Evolutionary conservation across 2,113 vertebrate genomes (phyloP).

Genomic region (Cynoglossus semilaevis): DNA sequence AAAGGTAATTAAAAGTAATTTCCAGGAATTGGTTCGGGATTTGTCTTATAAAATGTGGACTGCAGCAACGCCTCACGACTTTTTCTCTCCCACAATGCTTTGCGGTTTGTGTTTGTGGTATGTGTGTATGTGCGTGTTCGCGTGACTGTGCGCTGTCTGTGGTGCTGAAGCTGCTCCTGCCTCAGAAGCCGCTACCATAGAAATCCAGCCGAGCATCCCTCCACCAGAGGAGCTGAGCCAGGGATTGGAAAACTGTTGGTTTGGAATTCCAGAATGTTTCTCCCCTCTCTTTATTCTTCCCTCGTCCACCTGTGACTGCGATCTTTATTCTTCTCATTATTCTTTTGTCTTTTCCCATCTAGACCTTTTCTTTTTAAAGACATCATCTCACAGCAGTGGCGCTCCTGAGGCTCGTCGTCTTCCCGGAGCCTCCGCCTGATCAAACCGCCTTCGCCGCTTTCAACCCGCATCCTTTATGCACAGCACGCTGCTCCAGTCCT

Average conservation of each 20-base stretch:
- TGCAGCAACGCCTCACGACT: conserved; percentile 70
- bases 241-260: background rate
- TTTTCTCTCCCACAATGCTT: conserved; percentile 80
- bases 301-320: background rate
- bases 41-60: conserved; percentile 25
- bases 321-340: background rate
- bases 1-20: too few relatives aligned
- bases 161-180: conserved; percentile 85
- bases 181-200: conserved; percentile 52
- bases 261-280: conserved; percentile 6
- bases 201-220: conserved; percentile 60
- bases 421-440: conserved; percentile 33
- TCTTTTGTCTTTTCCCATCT: too few relatives aligned
- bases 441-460: conserved; percentile 39
- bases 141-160: conserved; percentile 74
- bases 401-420: conserved; percentile 15
- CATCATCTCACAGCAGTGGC: background rate
- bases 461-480: conserved; percentile 75
- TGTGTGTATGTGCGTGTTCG: background rate
- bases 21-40: background rate
- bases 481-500: conserved; percentile 73
- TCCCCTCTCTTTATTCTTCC: background rate
- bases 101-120: conserved; percentile 54
- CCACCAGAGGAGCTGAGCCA: conserved; percentile 25
- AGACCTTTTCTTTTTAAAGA: background rate